A percentile compares a stretch with the other conserved stretches of the same genome.
phyloP scores from a whole-genome alignment of 1,140 invertebrate genomes.

The Pteromalus puparum region DNA sequence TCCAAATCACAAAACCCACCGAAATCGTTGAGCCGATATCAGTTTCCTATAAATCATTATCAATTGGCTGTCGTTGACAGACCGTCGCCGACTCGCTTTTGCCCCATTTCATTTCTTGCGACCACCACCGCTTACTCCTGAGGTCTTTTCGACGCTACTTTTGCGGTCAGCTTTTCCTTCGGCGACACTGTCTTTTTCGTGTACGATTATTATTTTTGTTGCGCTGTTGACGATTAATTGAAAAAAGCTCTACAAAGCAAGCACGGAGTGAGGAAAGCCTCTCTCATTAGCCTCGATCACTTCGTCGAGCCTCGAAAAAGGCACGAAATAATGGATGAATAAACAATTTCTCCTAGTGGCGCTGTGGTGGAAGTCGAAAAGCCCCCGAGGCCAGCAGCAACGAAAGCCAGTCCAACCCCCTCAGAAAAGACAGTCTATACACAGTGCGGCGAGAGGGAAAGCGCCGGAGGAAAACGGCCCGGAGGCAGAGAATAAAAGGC shows the following conservation, averaged over 20 bases:
- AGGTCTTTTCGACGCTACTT: neutral
- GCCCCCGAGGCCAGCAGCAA: neutral
- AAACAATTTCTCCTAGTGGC: conserved; percentile 29
- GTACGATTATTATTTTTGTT: neutral
- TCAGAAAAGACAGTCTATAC: conserved; percentile 14
- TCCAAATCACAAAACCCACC: conserved; percentile 61
- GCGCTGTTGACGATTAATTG: neutral
- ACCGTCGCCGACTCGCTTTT: conserved; percentile 42
- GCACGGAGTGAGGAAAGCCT: too few species aligned
- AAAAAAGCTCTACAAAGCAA: too few species aligned
- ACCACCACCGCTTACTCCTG: neutral
- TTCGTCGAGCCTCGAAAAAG: too few species aligned
- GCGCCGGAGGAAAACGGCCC: conserved; percentile 28
- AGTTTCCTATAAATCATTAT: conserved; percentile 64
- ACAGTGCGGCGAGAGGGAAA: neutral
- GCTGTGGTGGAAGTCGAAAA: too few species aligned
- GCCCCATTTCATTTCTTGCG: conserved; percentile 38
- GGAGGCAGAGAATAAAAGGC: conserved; percentile 33
- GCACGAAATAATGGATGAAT: conserved; percentile 13
- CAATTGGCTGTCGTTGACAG: conserved; percentile 61
- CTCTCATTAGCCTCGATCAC: neutral
- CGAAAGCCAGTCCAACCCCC: neutral
- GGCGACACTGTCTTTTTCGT: neutral
- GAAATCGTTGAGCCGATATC: conserved; percentile 53
- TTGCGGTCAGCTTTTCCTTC: neutral